These are phyloP conservation scores for Tetrao urogallus DNA, from an alignment of 2,113 vertebrate genomes.

Conservation along the genomic window DNA sequence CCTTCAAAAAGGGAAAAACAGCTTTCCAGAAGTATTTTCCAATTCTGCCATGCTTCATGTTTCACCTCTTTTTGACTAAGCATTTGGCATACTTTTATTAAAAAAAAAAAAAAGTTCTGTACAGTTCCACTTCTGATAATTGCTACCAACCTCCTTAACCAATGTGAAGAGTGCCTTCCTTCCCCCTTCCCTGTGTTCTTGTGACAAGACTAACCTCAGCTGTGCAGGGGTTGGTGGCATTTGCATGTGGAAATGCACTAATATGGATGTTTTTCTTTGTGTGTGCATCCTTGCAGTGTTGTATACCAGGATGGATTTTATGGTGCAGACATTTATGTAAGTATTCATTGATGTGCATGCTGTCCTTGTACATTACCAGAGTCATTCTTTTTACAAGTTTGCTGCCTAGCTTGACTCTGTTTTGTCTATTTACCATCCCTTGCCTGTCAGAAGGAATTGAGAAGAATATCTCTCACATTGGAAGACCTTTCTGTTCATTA, in stretches of 20 bases:
- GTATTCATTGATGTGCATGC: constrained; percentile 89
- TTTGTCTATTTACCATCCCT: constrained; percentile 50
- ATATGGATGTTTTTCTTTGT: constrained; percentile 90
- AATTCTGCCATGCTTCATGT: neutral
- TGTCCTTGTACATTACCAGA: constrained; percentile 71
- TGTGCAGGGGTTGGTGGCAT: constrained; percentile 77
- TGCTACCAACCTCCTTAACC: constrained; percentile 74
- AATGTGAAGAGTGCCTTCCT: constrained; percentile 59
- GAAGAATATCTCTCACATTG: constrained; percentile 39
- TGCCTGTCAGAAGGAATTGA: constrained; percentile 56
- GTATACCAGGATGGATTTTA: constrained; percentile 99
- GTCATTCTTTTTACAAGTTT: constrained; percentile 81
- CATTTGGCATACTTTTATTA: neutral
- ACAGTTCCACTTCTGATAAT: constrained; percentile 5
- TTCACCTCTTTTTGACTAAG: constrained; percentile 2
- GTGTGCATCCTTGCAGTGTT: constrained; percentile 93
- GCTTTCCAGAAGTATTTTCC: neutral
- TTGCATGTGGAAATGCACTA: constrained; percentile 91
- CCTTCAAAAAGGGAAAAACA: neutral
- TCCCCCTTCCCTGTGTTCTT: constrained; percentile 53
- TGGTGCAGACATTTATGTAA: constrained; percentile 99
- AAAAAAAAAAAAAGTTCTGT: neutral
- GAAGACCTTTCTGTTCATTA: constrained; percentile 58
- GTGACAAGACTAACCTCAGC: constrained; percentile 79
- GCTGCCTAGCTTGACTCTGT: constrained; percentile 66